A percentile compares a stretch with the other conserved stretches of the same genome.
Conservation (phyloP, 1,140 invertebrate genomes). For the Micrasema minimum region DNA sequence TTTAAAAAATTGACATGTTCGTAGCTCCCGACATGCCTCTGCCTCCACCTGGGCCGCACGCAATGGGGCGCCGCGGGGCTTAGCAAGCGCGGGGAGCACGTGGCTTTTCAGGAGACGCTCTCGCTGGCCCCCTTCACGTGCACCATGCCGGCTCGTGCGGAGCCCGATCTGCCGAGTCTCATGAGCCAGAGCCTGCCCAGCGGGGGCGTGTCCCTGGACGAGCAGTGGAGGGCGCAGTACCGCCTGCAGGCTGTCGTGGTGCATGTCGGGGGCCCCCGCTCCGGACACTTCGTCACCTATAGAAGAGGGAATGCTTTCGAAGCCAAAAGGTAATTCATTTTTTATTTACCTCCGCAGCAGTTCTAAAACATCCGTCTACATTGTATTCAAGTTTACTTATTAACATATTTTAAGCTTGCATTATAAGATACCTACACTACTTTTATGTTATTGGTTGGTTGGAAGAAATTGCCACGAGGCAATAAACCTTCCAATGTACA, state of each 20-base stretch:
- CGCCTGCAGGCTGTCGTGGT: conserved; percentile 87
- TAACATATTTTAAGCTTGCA: too few relatives aligned
- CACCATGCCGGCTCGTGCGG: conserved; percentile 64
- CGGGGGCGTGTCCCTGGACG: conserved; percentile 43
- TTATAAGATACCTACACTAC: too few relatives aligned
- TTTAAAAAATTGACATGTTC: too few relatives aligned
- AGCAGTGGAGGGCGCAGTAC: conserved; percentile 68
- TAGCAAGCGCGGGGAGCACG: conserved; percentile 86
- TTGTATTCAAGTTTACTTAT: too few relatives aligned
- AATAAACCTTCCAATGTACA: too few relatives aligned
- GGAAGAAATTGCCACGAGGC: too few relatives aligned
- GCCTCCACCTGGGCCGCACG: conserved; percentile 88
- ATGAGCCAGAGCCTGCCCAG: conserved; percentile 46
- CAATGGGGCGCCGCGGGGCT: conserved; percentile 82
- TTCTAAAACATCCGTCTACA: too few relatives aligned
- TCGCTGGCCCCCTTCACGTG: conserved; percentile 82
- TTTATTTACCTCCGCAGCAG: too few relatives aligned
- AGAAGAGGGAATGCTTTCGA: conserved; percentile 75
- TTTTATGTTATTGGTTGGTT: too few relatives aligned
- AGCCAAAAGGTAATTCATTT: conserved; percentile 65
- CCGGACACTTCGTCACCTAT: conserved; percentile 94
- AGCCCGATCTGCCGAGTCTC: conserved; percentile 3
- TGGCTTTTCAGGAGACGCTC: conserved; percentile 86
- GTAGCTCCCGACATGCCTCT: conserved; percentile 77
- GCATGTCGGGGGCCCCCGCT: conserved; percentile 85